Conservation (phyloP, 2,888 invertebrate species). For the Lysandra coridon region DNA sequence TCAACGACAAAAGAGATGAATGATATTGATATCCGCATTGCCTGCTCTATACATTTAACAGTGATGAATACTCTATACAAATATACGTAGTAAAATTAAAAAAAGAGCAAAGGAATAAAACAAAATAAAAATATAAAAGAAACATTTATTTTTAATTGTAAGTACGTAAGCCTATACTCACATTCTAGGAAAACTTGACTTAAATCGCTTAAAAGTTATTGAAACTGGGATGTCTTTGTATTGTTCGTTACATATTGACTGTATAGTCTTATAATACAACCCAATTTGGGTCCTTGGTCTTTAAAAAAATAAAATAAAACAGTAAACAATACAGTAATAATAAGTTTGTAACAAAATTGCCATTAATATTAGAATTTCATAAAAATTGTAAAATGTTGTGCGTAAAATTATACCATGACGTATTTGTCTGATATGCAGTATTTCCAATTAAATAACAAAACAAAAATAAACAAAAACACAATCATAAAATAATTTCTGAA, state of each 20-base stretch:
- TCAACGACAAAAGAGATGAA: neutral
- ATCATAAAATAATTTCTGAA: neutral
- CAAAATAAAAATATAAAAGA: conserved; percentile 43
- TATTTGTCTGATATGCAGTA: conserved; percentile 9
- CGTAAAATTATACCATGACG: neutral
- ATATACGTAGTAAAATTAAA: conserved; percentile 6
- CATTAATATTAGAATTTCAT: neutral
- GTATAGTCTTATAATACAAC: conserved; percentile 21
- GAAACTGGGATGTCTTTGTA: conserved; percentile 16
- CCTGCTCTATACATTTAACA: neutral
- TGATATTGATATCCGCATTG: neutral
- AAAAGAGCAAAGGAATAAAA: conserved; percentile 41
- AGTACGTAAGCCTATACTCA: conserved; percentile 47
- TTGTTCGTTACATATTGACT: neutral
- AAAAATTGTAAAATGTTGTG: neutral
- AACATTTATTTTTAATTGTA: conserved; percentile 51
- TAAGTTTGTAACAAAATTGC: neutral
- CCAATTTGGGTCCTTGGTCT: neutral
- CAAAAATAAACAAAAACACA: neutral
- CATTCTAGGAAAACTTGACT: conserved; percentile 16
- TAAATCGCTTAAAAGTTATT: conserved; percentile 2
- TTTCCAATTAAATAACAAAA: conserved; percentile 13
- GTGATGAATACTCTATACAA: neutral
- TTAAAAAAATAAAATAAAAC: neutral
- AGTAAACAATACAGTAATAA: neutral